Percentiles rank a stretch among this genome's conserved stretches.
Evolutionary conservation across 2,797 vertebrate species (phyloP).

Genomic region (Enteromius trimaculatus): DNA sequence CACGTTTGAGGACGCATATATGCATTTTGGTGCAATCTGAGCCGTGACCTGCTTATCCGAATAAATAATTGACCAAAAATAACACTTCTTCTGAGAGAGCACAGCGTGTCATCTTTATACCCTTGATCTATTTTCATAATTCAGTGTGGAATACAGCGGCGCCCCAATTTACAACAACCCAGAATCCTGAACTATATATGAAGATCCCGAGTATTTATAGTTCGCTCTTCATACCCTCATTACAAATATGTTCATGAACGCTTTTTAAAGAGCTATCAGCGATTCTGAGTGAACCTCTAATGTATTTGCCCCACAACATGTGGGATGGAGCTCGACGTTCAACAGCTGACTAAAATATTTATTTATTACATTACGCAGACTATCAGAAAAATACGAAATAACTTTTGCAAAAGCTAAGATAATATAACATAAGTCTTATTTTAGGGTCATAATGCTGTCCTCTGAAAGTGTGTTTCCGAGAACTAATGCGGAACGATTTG

Average conservation of each 20-base stretch:
- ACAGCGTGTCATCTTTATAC: constrained; percentile 54
- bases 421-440: neutral
- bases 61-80: constrained; percentile 55
- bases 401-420: neutral
- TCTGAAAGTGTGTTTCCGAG: constrained; percentile 19
- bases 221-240: constrained; percentile 23
- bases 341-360: neutral
- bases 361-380: neutral
- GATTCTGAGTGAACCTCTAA: neutral
- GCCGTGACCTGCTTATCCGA: constrained; percentile 57
- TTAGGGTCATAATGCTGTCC: neutral
- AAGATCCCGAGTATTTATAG: constrained; percentile 42
- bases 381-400: neutral
- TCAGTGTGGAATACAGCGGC: constrained; percentile 58
- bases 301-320: neutral
- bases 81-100: constrained; percentile 45
- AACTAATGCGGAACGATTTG: constrained; percentile 36
- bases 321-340: neutral
- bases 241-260: neutral
- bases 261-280: constrained; percentile 30
- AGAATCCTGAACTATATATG: constrained; percentile 52
- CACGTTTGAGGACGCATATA: neutral
- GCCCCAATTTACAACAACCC: constrained; percentile 60
- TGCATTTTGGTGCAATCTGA: constrained; percentile 19
- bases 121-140: constrained; percentile 64